Conservation (phyloP, 2,888 invertebrate species). For the Sepiola atlantica region DNA sequence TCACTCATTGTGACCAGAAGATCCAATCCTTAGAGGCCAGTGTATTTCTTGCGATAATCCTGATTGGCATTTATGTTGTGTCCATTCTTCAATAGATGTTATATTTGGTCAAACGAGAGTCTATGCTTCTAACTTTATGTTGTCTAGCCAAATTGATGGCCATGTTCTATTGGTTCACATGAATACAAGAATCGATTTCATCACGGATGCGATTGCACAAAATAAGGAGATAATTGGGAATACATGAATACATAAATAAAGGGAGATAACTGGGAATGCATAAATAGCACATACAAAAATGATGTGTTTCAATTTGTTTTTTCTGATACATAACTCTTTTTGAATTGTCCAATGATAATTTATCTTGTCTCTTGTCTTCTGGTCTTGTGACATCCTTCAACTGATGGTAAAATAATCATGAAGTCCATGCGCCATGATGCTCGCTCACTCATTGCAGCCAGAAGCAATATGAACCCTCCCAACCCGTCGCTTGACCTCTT, state of each 20-base stretch:
- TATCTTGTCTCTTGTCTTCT: no score
- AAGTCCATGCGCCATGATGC: no score
- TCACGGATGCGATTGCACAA: slow-evolving; percentile 84
- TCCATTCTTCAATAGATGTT: slow-evolving; percentile 85
- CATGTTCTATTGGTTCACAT: slow-evolving; percentile 89
- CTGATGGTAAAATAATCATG: no score
- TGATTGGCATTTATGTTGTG: slow-evolving; percentile 87
- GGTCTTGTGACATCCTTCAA: no score
- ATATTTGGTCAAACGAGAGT: slow-evolving; percentile 84
- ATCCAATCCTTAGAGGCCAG: no score
- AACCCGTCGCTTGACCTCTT: no score
- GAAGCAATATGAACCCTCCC: no score
- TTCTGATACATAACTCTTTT: not conserved
- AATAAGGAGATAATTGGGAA: slow-evolving; percentile 34
- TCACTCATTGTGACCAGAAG: no score
- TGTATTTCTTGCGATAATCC: slow-evolving; percentile 87
- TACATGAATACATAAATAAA: no score
- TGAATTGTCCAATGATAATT: no score
- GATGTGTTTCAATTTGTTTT: not conserved
- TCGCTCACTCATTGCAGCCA: no score
- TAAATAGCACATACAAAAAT: not conserved
- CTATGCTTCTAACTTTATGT: slow-evolving; percentile 85
- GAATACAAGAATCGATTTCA: slow-evolving; percentile 88
- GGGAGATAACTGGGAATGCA: no score
- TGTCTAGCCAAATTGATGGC: slow-evolving; percentile 88